Base-by-base conservation (phyloP, 2,113 vertebrate genomes). In the Istiophorus platypterus region DNA sequence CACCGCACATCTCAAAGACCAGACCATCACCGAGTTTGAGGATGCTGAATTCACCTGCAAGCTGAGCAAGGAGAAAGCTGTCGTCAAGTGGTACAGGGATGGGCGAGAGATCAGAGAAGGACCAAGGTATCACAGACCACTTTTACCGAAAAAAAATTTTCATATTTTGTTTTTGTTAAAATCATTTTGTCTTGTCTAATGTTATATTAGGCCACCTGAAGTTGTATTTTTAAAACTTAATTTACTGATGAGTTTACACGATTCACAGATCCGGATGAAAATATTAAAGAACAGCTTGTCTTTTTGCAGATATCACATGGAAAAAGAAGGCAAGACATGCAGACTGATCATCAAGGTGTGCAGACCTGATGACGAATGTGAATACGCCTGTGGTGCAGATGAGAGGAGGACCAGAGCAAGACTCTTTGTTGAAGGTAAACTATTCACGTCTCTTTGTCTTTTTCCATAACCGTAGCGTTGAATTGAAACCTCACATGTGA, bases 1-100 rank as follows among this genome's bases (percentile, higher is more conserved):
- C 90, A 93, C 94, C 1, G 93, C 96, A 2, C 96, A 96, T 85
- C 95, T 99, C 20, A 96, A 91, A 90, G 98, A 99, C 86, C 97
- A 98, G 93, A 99, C 98, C 0, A 95, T 99, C 92, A 99, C 96
- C 0, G 98, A 99, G 93, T 99, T 99, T 63, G 97, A 99, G 74
- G 98, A 99, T 6, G 98, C 97, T 3, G 93, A 97, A 91, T 99
- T 99, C 86, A 95, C 93, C 1, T 99, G 98, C 92, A 96, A 97
- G 78, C 94, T 99, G 72, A 97, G 96, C 84, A 98, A 98, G 86
- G 98, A 99, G 87, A 99, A 97, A 91, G 96, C 97, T 24, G 91
- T 85, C 6, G 96, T 97, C 26, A 99, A 95, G 93, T 99, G 98
- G 98, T 99, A 98, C 93, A 93, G 95, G 91, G 97, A 97, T 39